These are phyloP conservation scores for Drosophila seguyi DNA, from an alignment of 1,140 invertebrate species.

Conservation along the genomic window DNA sequence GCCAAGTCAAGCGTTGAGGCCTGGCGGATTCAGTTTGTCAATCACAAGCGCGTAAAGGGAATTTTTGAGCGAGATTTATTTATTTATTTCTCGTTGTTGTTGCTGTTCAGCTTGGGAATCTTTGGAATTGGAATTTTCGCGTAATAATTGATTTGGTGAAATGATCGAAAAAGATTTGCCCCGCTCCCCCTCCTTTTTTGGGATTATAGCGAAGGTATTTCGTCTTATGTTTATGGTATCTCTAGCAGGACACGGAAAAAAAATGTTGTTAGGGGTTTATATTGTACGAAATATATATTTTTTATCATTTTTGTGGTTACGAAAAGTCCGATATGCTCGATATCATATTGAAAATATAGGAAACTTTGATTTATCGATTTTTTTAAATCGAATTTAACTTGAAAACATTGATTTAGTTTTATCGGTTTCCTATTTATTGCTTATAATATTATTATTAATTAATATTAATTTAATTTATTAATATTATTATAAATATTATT, in stretches of 20 bases:
- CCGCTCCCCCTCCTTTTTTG: background rate
- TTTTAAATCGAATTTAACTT: background rate
- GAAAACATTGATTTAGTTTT: no score
- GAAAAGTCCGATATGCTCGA: background rate
- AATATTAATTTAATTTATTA: no score
- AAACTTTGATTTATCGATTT: background rate
- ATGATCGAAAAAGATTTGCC: slow-evolving; percentile 22
- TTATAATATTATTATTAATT: no score
- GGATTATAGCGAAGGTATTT: slow-evolving; percentile 7
- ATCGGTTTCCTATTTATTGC: no score
- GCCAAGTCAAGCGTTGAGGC: slow-evolving; percentile 33
- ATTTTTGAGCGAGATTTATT: slow-evolving; percentile 35
- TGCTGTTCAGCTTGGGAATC: slow-evolving; percentile 4
- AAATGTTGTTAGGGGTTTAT: background rate
- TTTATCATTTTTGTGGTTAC: no score
- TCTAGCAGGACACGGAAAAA: background rate
- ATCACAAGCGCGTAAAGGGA: slow-evolving; percentile 20
- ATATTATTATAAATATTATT: no score
- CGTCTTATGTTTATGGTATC: slow-evolving; percentile 6
- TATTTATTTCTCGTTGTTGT: slow-evolving; percentile 4
- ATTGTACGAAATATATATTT: background rate
- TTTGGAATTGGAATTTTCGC: slow-evolving; percentile 27
- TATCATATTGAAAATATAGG: background rate
- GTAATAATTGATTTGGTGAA: slow-evolving; percentile 47
- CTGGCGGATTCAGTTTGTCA: slow-evolving; percentile 39